Evolutionary conservation across 2,888 invertebrate species (phyloP).

Genomic region (Blera fallax): DNA sequence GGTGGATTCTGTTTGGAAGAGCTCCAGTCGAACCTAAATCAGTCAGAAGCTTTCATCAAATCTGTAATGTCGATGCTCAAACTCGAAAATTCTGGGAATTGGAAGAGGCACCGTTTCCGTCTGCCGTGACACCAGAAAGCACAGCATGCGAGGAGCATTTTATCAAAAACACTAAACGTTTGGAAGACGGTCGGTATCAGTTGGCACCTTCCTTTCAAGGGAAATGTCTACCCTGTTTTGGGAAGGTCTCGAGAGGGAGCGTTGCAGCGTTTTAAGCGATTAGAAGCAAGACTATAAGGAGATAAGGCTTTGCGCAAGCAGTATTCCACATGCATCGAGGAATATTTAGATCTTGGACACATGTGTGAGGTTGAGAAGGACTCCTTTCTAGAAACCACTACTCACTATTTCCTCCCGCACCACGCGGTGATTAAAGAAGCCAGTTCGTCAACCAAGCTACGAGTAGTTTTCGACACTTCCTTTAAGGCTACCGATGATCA

Average conservation of each 20-base stretch:
- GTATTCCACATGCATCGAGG: background rate
- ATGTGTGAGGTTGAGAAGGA: background rate
- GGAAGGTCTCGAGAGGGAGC: background rate
- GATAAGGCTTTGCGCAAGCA: background rate
- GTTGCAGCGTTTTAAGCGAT: background rate
- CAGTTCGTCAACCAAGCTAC: too few species aligned
- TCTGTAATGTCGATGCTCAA: background rate
- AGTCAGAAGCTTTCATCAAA: background rate
- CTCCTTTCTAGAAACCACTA: background rate
- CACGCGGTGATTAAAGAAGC: background rate
- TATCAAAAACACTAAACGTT: background rate
- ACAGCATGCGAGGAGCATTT: conserved; percentile 21
- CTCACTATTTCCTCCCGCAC: background rate
- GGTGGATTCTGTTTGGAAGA: conserved; percentile 1
- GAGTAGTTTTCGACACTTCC: too few species aligned
- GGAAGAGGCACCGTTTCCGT: background rate
- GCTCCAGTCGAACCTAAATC: background rate
- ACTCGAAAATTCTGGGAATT: conserved; percentile 16
- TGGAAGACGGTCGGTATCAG: background rate
- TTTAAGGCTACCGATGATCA: background rate
- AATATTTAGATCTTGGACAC: background rate
- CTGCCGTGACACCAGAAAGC: conserved; percentile 1
- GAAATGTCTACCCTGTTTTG: background rate
- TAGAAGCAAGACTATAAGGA: background rate
- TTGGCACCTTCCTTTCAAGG: conserved; percentile 42